Base-by-base conservation (phyloP, 2,113 vertebrate species). In the Paramormyrops kingsleyae region DNA sequence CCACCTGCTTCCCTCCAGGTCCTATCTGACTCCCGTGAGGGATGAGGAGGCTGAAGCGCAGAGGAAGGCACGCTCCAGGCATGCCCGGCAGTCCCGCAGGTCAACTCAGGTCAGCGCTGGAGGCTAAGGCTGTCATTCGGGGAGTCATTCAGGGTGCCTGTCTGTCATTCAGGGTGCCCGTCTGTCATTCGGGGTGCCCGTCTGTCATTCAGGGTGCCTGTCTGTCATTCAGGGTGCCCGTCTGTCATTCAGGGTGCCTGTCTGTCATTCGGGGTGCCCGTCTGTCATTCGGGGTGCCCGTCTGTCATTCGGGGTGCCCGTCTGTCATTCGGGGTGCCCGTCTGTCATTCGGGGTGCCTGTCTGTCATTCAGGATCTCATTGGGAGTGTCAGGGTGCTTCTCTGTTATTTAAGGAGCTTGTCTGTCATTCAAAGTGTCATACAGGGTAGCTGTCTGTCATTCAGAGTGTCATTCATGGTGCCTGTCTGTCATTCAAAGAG, bases 21-120 rank as follows among this genome's bases (percentile, higher is more conserved):
- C 96, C 0, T 97, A 96, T 89, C 91, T 97, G 92, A 97, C 96
- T 15, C 96, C 96, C 0, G 96, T 97, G 52, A 94, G 96, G 42
- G 96, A 97, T 70, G 96, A 97, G 89, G 96, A 97, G 91, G 95
- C 96, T 3, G 96, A 97, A 92, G 96, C 96, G 0, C 96, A 96
- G 92, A 95, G 96, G 87, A 96, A 96, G 91, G 96, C 96, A 77
- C 95, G 96, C n/a, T 97, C 96, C 90, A 92, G 96, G 89, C 96
- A 96, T 1, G 96, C 96, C 3, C 94, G 96, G 12, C 53, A 49
- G 91, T 47, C 31, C 85, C 87, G 87, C 87, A 88, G 87, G 56
- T 88, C 87, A 24, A 88, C 87, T 62, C 87, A 88, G 87, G 87
- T 88, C 53, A 62, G 87, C 19, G 10, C 53, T 35, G 17, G 3